phyloP scores from a whole-genome alignment of 2,797 vertebrate genomes.

The Malurus leucopterus region DNA sequence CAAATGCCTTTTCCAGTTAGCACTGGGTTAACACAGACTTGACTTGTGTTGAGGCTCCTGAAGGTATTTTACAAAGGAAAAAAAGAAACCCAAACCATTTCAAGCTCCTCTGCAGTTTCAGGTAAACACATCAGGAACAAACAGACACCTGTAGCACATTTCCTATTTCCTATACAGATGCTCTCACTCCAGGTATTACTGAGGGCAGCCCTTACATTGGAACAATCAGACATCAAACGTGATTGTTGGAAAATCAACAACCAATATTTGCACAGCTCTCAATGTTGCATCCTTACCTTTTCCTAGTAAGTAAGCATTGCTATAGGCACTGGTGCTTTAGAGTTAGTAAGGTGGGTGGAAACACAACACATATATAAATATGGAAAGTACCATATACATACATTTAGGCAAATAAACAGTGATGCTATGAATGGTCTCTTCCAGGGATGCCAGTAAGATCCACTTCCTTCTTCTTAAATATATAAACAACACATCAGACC shows the following conservation, averaged over 20 bases:
- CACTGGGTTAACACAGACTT: background rate
- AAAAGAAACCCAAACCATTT: background rate
- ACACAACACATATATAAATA: background rate
- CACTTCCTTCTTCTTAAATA: constrained; percentile 5
- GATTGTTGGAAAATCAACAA: constrained; percentile 59
- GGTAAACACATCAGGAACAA: background rate
- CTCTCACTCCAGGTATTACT: background rate
- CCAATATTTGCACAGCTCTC: constrained; percentile 46
- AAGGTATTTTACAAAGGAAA: background rate
- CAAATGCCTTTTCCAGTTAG: background rate
- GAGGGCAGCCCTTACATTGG: background rate
- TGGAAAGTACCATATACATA: background rate
- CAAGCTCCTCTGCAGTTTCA: background rate
- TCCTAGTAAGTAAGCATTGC: constrained; percentile 44
- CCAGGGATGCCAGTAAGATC: background rate
- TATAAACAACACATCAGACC: background rate
- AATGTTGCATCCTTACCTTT: constrained; percentile 48
- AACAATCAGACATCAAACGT: background rate
- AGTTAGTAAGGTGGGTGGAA: constrained; percentile 40
- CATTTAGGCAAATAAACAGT: constrained; percentile 35
- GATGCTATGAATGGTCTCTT: constrained; percentile 25
- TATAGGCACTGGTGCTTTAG: constrained; percentile 62
- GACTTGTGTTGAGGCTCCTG: background rate
- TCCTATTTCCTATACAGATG: background rate
- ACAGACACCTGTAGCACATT: background rate